Conservation (phyloP, 2,797 vertebrate genomes). For the Craterocephalus amniculus region DNA sequence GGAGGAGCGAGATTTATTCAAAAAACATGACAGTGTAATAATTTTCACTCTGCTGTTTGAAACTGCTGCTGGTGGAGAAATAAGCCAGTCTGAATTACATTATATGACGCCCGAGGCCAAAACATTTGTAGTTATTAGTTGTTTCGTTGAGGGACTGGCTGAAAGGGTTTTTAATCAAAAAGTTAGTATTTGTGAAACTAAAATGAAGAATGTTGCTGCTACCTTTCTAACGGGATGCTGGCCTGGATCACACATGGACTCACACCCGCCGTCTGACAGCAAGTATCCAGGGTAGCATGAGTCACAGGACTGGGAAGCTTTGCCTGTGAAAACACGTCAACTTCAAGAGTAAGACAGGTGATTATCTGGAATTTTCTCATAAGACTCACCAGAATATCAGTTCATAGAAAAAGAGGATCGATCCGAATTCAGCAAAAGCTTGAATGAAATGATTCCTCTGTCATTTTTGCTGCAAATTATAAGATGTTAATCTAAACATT, state of each 20-base stretch:
- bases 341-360: neutral
- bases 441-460: neutral
- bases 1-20: conserved; percentile 46
- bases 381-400: neutral
- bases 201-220: conserved; percentile 40
- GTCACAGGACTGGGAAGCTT: conserved; percentile 80
- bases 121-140: conserved; percentile 52
- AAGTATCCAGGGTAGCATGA: conserved; percentile 88
- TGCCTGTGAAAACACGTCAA: conserved; percentile 73
- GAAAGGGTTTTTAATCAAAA: conserved; percentile 24
- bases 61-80: conserved; percentile 50
- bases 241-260: conserved; percentile 83
- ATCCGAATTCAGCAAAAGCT: neutral
- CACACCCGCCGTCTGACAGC: conserved; percentile 81
- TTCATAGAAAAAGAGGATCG: neutral
- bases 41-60: conserved; percentile 52
- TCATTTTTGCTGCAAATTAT: neutral
- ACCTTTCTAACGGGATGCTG: conserved; percentile 85
- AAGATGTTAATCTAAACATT: neutral
- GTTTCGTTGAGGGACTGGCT: conserved; percentile 26
- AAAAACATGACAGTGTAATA: conserved; percentile 49
- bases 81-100: conserved; percentile 53
- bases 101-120: conserved; percentile 47
- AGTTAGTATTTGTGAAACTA: conserved; percentile 39
- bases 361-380: neutral